phyloP scores from a whole-genome alignment of 2,888 invertebrate genomes.

The Epiblema foenella region DNA sequence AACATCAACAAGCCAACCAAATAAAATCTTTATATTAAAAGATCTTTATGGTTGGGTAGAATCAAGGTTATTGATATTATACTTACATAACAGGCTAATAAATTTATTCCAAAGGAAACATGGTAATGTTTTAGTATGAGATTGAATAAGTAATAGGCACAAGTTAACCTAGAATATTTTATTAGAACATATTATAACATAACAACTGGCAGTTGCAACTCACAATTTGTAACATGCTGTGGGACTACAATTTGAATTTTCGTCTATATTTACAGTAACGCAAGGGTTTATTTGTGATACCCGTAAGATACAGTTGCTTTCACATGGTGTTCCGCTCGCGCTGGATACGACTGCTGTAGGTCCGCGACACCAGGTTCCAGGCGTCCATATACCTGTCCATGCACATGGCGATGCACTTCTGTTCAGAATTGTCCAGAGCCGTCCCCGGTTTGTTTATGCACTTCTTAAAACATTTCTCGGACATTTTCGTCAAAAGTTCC shows the following conservation, averaged over 20 bases:
- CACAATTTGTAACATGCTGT: constrained; percentile 70
- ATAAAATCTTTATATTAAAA: background rate
- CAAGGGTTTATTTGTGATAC: constrained; percentile 55
- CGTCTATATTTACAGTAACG: constrained; percentile 76
- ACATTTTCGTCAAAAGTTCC: constrained; percentile 97
- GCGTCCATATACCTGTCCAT: constrained; percentile 99
- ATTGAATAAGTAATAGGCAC: constrained; percentile 52
- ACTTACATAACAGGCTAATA: background rate
- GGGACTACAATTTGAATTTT: constrained; percentile 72
- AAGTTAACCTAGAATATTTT: constrained; percentile 67
- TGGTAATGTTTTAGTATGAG: background rate
- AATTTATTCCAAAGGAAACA: background rate
- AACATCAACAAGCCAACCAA: background rate
- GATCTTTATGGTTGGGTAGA: background rate
- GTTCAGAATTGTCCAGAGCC: constrained; percentile 94
- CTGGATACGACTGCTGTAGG: constrained; percentile 94
- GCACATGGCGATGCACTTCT: constrained; percentile 99
- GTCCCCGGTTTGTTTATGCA: constrained; percentile 96
- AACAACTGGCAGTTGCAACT: constrained; percentile 59
- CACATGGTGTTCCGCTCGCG: constrained; percentile 89
- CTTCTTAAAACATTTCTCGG: constrained; percentile 98
- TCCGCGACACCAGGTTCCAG: constrained; percentile 96
- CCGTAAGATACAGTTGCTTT: constrained; percentile 51
- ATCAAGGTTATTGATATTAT: background rate
- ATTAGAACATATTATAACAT: constrained; percentile 74